These are phyloP conservation scores for Dolichomitus sp. DNA, from an alignment of 2,888 invertebrate genomes.

Conservation along the genomic window DNA sequence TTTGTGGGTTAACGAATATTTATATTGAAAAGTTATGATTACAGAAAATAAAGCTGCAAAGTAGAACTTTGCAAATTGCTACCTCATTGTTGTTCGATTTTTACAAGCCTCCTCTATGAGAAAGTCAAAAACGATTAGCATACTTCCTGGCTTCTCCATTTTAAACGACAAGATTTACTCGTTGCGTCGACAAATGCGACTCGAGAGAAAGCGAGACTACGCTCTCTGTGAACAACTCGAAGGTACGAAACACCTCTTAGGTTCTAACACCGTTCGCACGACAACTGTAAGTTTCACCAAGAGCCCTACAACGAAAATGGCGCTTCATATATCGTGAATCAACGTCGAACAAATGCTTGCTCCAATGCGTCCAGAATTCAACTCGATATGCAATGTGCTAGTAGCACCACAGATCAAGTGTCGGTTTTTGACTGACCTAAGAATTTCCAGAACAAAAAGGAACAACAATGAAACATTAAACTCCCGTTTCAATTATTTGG, in stretches of 20 bases:
- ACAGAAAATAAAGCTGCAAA: no score
- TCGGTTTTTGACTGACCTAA: not conserved
- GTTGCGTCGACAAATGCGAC: conserved; percentile 3
- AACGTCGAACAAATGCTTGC: conserved; percentile 15
- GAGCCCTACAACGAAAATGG: not conserved
- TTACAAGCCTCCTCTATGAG: no score
- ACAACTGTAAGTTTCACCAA: conserved; percentile 10
- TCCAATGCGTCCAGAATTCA: not conserved
- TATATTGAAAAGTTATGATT: no score
- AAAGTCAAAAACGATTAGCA: no score
- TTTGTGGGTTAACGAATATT: no score
- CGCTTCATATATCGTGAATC: conserved; percentile 2
- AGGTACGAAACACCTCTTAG: not conserved
- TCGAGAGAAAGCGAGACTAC: not conserved
- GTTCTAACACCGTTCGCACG: conserved; percentile 9
- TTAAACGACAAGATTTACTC: conserved; percentile 25
- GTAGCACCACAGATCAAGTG: not conserved
- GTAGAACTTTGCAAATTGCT: no score
- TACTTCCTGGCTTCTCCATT: not conserved
- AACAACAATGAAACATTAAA: no score
- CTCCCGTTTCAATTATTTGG: no score
- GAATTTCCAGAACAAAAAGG: not conserved
- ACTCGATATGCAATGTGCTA: no score
- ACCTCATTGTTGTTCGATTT: no score
- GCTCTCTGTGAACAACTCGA: conserved; percentile 5